A percentile compares a stretch with the other conserved stretches of the same genome.
Conservation (phyloP, 2,797 vertebrate species). For the Myotis pilosus region DNA sequence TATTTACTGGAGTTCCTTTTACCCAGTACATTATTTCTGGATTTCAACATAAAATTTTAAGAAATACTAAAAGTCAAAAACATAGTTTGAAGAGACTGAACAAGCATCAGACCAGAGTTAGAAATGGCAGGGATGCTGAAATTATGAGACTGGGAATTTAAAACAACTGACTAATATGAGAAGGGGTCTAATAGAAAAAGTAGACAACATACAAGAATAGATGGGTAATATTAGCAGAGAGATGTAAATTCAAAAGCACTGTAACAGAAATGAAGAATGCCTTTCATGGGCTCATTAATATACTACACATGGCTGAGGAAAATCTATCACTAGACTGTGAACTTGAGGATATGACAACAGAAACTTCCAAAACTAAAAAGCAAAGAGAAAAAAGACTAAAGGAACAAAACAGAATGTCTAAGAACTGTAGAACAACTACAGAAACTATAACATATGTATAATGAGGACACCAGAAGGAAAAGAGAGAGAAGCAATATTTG, state of each 20-base stretch:
- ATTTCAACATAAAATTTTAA: constrained; percentile 7
- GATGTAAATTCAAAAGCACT: not conserved
- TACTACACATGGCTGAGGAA: not conserved
- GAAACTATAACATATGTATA: not conserved
- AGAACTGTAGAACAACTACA: not conserved
- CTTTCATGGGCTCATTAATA: not conserved
- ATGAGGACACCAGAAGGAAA: not conserved
- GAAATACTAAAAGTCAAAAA: not conserved
- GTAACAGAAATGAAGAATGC: not conserved
- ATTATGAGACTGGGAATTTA: constrained; percentile 29
- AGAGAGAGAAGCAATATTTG: constrained; percentile 21
- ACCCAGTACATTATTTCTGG: not conserved
- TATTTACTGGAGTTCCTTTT: not conserved
- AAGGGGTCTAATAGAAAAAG: not conserved
- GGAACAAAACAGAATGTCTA: not conserved
- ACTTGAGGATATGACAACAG: not conserved
- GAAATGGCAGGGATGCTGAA: not conserved
- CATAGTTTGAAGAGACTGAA: constrained; percentile 26
- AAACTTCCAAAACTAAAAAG: not conserved
- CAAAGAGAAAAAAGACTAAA: not conserved
- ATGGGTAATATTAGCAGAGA: not conserved
- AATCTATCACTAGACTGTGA: not conserved
- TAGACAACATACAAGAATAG: not conserved
- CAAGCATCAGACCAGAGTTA: not conserved
- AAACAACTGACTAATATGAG: not conserved